phyloP scores from a whole-genome alignment of 2,113 vertebrate species.

The Bostrychus sinensis region DNA sequence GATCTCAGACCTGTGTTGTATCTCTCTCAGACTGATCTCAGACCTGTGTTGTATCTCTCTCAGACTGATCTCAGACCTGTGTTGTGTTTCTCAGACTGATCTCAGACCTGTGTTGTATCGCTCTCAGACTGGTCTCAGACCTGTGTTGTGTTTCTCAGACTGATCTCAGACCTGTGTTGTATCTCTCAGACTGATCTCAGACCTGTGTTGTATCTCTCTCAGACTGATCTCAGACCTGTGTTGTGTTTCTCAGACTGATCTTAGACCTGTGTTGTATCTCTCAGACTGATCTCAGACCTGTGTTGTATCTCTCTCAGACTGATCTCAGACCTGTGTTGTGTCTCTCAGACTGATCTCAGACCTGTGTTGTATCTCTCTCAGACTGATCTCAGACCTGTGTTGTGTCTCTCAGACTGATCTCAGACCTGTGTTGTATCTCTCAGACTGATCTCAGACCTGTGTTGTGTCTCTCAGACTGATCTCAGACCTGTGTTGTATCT shows the following conservation, averaged over 20 bases:
- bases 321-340: background rate
- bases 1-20: background rate
- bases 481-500: background rate
- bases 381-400: background rate
- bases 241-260: no score
- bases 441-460: background rate
- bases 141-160: no score
- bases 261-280: no score
- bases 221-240: background rate
- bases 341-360: background rate
- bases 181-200: background rate
- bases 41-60: no score
- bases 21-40: background rate
- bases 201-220: no score
- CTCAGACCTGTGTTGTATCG: background rate
- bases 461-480: no score
- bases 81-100: no score
- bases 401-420: no score
- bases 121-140: background rate
- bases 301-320: no score
- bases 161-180: background rate
- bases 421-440: no score
- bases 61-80: background rate
- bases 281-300: background rate
- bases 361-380: no score